phyloP scores from a whole-genome alignment of 2,888 invertebrate genomes.

The Allophyes oxyacanthae region DNA sequence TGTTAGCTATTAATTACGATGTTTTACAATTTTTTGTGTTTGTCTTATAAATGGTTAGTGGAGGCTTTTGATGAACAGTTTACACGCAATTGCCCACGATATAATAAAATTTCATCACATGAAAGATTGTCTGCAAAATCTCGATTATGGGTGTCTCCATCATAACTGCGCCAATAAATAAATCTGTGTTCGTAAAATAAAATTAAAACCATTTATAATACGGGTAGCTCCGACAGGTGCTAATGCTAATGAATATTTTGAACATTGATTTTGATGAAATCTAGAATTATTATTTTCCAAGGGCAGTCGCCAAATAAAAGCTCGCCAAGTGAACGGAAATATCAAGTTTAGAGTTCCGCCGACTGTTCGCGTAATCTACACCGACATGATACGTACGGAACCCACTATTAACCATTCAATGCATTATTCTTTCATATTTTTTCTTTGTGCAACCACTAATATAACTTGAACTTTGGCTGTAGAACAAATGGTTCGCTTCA shows the following conservation, averaged over 20 bases:
- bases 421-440: conserved; percentile 57
- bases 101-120: no score
- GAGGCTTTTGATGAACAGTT: neutral
- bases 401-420: conserved; percentile 71
- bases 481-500: conserved; percentile 18
- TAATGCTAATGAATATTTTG: neutral
- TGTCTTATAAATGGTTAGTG: conserved; percentile 1
- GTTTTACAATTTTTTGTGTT: conserved; percentile 28
- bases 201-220: neutral
- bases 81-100: neutral
- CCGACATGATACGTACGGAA: conserved; percentile 79
- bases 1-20: conserved; percentile 41
- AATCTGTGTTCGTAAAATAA: no score
- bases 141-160: no score
- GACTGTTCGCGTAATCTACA: conserved; percentile 70
- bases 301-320: conserved; percentile 36
- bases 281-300: conserved; percentile 14
- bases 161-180: no score
- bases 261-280: conserved; percentile 3
- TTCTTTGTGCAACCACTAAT: conserved; percentile 54
- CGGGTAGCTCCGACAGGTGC: neutral
- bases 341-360: conserved; percentile 79
- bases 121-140: no score
- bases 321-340: conserved; percentile 69
- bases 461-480: conserved; percentile 25